These are phyloP conservation scores for Origma solitaria DNA, from an alignment of 2,113 vertebrate species.

Conservation along the genomic window DNA sequence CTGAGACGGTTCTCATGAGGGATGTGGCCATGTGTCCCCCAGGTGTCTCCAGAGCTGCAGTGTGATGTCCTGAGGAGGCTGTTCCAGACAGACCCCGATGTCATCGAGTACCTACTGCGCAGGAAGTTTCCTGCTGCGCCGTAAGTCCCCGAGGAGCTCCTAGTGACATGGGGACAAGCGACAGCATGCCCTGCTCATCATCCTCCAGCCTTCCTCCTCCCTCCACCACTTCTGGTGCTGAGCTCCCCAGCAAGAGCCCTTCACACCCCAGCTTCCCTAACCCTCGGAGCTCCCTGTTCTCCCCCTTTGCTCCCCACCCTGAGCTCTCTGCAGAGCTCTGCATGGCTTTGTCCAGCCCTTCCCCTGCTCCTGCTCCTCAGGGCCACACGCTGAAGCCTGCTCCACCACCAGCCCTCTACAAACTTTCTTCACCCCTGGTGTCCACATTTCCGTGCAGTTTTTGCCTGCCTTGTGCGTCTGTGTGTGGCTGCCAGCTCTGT, in stretches of 20 bases:
- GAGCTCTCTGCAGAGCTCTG: background rate
- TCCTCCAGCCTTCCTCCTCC: too few relatives aligned
- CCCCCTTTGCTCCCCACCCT: background rate
- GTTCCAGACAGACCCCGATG: constrained; percentile 88
- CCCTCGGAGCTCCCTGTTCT: background rate
- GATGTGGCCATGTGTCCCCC: accelerated
- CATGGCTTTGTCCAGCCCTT: background rate
- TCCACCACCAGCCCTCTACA: background rate
- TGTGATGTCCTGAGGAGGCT: constrained; percentile 85
- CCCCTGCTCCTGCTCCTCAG: background rate
- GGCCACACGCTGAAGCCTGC: background rate
- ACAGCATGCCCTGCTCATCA: background rate
- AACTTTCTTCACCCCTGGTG: too few relatives aligned
- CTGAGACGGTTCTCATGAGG: accelerated
- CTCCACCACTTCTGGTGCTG: accelerated
- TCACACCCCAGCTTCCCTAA: background rate
- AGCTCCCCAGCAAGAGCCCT: background rate
- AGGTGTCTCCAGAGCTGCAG: constrained; percentile 88
- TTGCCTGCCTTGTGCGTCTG: background rate
- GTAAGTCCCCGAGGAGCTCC: background rate
- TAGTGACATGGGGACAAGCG: accelerated
- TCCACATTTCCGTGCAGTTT: background rate
- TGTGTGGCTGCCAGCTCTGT: background rate
- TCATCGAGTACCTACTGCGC: constrained; percentile 88
- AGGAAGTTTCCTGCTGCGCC: constrained; percentile 44